A percentile compares a stretch with the other conserved stretches of the same genome.
phyloP scores from a whole-genome alignment of 92 coral and sea anemone genomes.

The Zoanthus solanderi region DNA sequence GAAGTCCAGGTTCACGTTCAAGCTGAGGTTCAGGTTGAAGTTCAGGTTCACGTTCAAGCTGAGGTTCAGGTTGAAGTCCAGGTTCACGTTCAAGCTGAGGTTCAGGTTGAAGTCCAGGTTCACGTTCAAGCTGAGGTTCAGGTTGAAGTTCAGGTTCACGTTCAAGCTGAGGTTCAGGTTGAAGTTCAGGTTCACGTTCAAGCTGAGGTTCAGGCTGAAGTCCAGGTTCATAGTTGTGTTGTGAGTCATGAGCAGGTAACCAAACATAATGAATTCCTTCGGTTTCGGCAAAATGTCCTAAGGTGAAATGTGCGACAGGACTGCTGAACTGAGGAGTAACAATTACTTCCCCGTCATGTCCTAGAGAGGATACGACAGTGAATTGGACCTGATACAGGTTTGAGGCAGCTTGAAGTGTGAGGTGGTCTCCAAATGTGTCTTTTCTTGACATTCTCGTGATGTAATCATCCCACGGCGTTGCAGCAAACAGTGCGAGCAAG shows the following conservation, averaged over 20 bases:
- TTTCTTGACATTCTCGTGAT: neutral
- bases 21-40: too few relatives aligned
- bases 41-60: too few relatives aligned
- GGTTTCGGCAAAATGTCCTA: neutral
- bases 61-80: too few relatives aligned
- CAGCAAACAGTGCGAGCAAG: neutral
- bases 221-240: too few relatives aligned
- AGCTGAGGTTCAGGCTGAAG: too few relatives aligned
- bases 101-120: too few relatives aligned
- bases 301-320: constrained; percentile 1
- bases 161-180: too few relatives aligned
- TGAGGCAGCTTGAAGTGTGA: neutral
- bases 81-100: too few relatives aligned
- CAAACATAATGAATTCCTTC: neutral
- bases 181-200: too few relatives aligned
- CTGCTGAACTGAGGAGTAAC: neutral
- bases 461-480: neutral
- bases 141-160: too few relatives aligned
- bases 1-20: too few relatives aligned
- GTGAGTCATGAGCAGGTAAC: neutral
- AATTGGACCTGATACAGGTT: neutral
- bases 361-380: neutral
- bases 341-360: neutral
- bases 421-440: neutral
- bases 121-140: too few relatives aligned